Conservation (phyloP, 2,113 vertebrate genomes). For the Bombycilla garrulus region DNA sequence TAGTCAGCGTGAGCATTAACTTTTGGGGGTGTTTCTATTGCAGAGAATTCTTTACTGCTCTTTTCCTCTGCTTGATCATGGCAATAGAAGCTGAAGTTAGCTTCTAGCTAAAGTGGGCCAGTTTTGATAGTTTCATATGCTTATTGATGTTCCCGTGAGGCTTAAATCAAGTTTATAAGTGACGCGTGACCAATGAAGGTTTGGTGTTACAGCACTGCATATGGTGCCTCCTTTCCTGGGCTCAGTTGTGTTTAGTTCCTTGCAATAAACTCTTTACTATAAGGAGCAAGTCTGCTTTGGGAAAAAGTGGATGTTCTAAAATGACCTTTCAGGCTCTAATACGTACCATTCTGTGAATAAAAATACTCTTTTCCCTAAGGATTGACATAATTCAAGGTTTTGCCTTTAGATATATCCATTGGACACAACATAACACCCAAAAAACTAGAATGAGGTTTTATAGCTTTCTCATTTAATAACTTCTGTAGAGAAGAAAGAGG, state of each 20-base stretch:
- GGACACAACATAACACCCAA: not conserved
- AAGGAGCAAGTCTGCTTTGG: slow-evolving; percentile 1
- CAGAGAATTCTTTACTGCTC: not conserved
- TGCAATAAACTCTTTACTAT: slow-evolving; percentile 4
- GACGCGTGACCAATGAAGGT: not conserved
- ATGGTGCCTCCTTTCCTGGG: not conserved
- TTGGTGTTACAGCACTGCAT: not conserved
- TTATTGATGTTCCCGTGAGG: not conserved
- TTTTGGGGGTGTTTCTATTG: slow-evolving; percentile 22
- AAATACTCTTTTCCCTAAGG: slow-evolving; percentile 10
- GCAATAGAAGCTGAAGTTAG: slow-evolving; percentile 40
- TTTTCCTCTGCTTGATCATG: not conserved
- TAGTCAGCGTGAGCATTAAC: not conserved
- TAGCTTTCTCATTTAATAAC: not conserved
- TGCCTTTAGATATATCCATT: not conserved
- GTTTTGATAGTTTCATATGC: slow-evolving; percentile 24
- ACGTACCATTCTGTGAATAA: not conserved
- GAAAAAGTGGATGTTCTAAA: slow-evolving; percentile 19
- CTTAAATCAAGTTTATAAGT: slow-evolving; percentile 29
- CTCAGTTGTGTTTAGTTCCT: not conserved
- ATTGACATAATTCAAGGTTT: not conserved
- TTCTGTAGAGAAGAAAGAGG: not conserved
- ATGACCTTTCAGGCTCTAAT: slow-evolving; percentile 36
- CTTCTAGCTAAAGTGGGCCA: slow-evolving; percentile 20
- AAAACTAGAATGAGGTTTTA: not conserved